Evolutionary conservation across 1,140 invertebrate species (phyloP).

Genomic region (Carcinoscorpius rotundicauda): DNA sequence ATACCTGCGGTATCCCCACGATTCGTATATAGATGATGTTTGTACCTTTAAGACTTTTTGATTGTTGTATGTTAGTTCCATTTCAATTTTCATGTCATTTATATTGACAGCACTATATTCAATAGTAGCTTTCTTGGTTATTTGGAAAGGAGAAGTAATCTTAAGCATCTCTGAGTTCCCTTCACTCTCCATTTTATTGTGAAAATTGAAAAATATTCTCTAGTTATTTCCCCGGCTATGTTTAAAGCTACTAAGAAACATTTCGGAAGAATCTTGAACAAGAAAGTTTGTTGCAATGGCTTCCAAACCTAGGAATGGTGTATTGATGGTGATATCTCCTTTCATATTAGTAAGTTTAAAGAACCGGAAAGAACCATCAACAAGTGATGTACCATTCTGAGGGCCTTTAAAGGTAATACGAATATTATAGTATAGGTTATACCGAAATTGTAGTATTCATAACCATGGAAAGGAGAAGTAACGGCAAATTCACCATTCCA

Average conservation of each 20-base stretch:
- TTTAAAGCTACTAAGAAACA: neutral
- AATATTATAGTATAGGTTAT: slow-evolving; percentile 3
- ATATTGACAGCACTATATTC: neutral
- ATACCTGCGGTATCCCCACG: too few relatives aligned
- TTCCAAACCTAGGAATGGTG: slow-evolving; percentile 19
- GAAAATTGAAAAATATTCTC: neutral
- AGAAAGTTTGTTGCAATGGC: slow-evolving; percentile 10
- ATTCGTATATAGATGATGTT: neutral
- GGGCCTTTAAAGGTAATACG: slow-evolving; percentile 9
- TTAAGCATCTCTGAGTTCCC: too few relatives aligned
- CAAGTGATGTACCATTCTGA: slow-evolving; percentile 1
- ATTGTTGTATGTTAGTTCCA: neutral
- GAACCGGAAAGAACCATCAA: slow-evolving; percentile 2
- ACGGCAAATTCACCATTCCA: neutral
- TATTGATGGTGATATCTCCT: slow-evolving; percentile 7
- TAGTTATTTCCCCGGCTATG: neutral
- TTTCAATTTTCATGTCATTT: neutral
- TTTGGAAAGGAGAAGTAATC: neutral
- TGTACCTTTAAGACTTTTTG: neutral
- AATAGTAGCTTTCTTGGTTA: neutral
- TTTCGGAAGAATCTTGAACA: slow-evolving; percentile 4
- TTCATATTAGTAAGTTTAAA: slow-evolving; percentile 1
- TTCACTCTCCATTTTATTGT: neutral
- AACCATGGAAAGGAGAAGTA: slow-evolving; percentile 19
- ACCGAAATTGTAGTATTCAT: slow-evolving; percentile 7